Base-by-base conservation (phyloP, 2,797 vertebrate species). In the Microctenopoma stevenorrisi region DNA sequence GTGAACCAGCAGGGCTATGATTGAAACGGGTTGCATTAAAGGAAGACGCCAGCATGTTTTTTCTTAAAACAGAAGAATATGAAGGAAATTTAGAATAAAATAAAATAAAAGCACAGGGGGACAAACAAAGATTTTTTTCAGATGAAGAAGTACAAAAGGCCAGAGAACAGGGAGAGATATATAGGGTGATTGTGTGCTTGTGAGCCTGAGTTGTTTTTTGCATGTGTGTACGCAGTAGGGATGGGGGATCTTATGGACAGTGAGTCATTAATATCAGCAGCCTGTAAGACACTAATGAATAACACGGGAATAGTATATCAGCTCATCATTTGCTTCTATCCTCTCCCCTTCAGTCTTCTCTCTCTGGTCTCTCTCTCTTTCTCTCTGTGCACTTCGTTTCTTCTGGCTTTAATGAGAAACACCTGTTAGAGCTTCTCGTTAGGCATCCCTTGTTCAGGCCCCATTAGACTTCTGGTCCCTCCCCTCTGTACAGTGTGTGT, bases 271-370 rank as follows among this genome's bases (percentile, higher is more conserved):
- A 82, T 79, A 89, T 79, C 85, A 84, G 85, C 78, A 78, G 83
- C 72, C 84, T 86, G 82, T 83, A 80, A 78, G 80, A 83, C 86
- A 86, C 84, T 92, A 91, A 91, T 91, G 84, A 90, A 91, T 84
- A 90, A 89, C 88, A 88, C 37, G 58, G 87, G 89, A 82, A 91
- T 88, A 38, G 37, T 38, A 87, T 81, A 83, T 88, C 81, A 71
- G 77, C 74, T 78, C 79, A 54, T 70, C 58, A 28, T 79, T 83
- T 81, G 68, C 78, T 56, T 76, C 76, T 59, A 64, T 61, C 59
- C 63, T 76, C 52, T 58, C 60, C 62, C 25, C 38, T 47, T 62
- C 72, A 16, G 73, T 82, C 67, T 42, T 63, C 59, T 49, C 77
- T 48, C 74, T 40, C 58, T 63, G 40, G 3, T 3, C 46, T 48